Conservation (phyloP, 2,113 vertebrate genomes). For the Dasyurus viverrinus region DNA sequence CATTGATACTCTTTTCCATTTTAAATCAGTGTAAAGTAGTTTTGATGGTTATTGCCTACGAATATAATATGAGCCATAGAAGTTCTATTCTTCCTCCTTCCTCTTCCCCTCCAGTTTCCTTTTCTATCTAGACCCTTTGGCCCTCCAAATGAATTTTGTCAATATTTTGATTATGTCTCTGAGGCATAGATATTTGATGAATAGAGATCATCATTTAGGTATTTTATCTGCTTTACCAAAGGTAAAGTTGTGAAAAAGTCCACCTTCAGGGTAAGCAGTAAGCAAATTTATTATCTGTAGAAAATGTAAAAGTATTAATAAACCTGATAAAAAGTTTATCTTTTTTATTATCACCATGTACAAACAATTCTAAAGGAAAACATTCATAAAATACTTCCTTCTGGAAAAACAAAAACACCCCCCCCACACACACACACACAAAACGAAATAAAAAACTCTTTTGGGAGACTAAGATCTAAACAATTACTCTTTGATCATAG, state of each 20-base stretch:
- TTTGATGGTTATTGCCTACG: background rate
- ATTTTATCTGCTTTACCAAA: background rate
- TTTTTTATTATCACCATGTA: background rate
- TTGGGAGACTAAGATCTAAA: background rate
- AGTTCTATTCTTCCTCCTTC: background rate
- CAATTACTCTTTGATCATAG: background rate
- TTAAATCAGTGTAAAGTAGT: background rate
- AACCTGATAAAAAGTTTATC: background rate
- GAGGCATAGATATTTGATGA: background rate
- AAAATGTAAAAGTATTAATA: background rate
- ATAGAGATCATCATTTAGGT: background rate
- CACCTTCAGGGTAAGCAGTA: background rate
- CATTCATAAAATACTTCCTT: background rate
- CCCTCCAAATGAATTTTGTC: background rate
- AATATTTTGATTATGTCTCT: background rate
- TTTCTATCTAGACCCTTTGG: background rate
- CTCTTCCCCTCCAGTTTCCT: background rate
- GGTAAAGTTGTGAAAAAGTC: background rate
- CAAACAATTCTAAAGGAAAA: background rate
- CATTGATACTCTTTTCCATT: background rate
- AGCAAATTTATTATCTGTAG: background rate
- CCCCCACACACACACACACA: no score
- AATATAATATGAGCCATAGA: background rate
- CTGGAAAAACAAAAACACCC: no score
- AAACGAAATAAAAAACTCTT: background rate